Percentiles rank a stretch among this genome's conserved stretches.
Conservation (phyloP, 2,888 invertebrate genomes). For the Pegoplata infirma region DNA sequence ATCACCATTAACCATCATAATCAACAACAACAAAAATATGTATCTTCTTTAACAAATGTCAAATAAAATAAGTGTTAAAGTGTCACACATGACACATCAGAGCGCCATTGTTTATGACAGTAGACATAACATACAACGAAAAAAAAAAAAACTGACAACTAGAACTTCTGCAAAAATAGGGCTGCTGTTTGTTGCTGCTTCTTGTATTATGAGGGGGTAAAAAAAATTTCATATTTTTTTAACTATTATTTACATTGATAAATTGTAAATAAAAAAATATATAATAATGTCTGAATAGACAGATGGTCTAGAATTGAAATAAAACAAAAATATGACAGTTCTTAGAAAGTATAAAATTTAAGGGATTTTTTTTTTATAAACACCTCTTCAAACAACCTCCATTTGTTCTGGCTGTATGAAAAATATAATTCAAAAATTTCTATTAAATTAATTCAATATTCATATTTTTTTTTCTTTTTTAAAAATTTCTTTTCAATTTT, state of each 20-base stretch:
- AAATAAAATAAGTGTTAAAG: constrained; percentile 25
- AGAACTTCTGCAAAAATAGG: constrained; percentile 25
- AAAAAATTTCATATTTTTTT: neutral
- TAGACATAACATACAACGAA: too few species aligned
- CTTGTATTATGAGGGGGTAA: neutral
- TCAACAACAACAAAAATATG: constrained; percentile 13
- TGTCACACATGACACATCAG: constrained; percentile 54
- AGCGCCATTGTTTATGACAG: constrained; percentile 51
- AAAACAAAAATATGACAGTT: constrained; percentile 17
- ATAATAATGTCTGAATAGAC: constrained; percentile 22
- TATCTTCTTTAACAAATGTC: too few species aligned
- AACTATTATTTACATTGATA: constrained; percentile 2
- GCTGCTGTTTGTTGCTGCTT: constrained; percentile 7
- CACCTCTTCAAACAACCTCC: neutral
- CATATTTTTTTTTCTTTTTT: neutral
- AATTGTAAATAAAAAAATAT: constrained; percentile 5
- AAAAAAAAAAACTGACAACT: too few species aligned
- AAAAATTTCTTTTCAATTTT: neutral
- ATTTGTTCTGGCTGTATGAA: neutral
- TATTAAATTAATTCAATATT: neutral
- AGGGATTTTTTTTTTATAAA: neutral
- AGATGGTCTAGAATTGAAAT: constrained; percentile 33
- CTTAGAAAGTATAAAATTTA: neutral
- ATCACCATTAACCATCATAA: constrained; percentile 30
- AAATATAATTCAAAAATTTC: neutral